Percentiles rank a stretch among this genome's conserved stretches.
Conservation (phyloP, 2,888 invertebrate species). For the Temnothorax ravouxi region DNA sequence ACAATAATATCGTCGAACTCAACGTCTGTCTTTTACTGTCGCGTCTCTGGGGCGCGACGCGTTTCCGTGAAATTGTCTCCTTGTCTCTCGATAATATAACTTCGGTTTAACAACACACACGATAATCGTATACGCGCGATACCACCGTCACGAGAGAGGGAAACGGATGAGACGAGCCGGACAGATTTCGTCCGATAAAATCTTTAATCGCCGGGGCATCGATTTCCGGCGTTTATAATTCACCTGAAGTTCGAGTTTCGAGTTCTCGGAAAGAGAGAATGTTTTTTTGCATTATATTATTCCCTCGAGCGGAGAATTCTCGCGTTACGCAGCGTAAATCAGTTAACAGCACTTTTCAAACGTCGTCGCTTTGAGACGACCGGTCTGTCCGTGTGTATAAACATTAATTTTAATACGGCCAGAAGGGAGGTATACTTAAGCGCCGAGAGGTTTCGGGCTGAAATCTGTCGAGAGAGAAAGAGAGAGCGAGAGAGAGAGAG, state of each 20-base stretch:
- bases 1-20: slow-evolving; percentile 50
- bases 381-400: not conserved
- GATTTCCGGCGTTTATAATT: slow-evolving; percentile 26
- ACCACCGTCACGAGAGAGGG: not conserved
- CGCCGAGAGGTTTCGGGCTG: not conserved
- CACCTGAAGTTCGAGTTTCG: slow-evolving; percentile 11
- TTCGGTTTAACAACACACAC: not conserved
- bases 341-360: slow-evolving; percentile 22
- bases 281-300: slow-evolving; percentile 18
- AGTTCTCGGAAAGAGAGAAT: slow-evolving; percentile 13
- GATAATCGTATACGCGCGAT: not conserved
- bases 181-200: not conserved
- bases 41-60: slow-evolving; percentile 34
- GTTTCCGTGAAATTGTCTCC: not conserved
- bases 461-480: not conserved
- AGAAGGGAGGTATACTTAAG: not conserved
- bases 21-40: slow-evolving; percentile 26
- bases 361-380: slow-evolving; percentile 12
- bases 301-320: not conserved
- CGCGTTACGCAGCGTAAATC: slow-evolving; percentile 20
- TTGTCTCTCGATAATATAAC: not conserved
- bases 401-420: not conserved
- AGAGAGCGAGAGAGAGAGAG: not conserved
- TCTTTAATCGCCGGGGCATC: not conserved
- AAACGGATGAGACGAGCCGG: not conserved